These are phyloP conservation scores for Clarias fuscus DNA, from an alignment of 2,797 vertebrate species.

Conservation along the genomic window DNA sequence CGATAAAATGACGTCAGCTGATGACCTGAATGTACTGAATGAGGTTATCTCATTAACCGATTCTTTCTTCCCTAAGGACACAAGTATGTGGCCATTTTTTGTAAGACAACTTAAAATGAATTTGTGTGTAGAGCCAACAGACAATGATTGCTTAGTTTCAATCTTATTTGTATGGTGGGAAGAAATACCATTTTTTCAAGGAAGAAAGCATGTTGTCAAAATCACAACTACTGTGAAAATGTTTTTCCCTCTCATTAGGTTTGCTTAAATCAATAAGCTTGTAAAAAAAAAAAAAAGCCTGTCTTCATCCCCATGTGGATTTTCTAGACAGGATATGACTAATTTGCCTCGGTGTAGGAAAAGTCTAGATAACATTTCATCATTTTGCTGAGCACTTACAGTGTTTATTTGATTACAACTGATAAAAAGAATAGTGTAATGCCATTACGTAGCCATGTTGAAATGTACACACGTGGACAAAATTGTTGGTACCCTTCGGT, in stretches of 20 bases:
- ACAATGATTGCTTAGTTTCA: background rate
- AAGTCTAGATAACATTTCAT: background rate
- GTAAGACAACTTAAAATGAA: background rate
- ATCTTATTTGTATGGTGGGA: background rate
- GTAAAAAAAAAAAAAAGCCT: background rate
- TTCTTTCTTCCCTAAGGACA: no score
- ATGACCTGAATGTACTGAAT: no score
- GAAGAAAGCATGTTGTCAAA: background rate
- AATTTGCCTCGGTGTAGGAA: background rate
- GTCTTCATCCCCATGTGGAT: background rate
- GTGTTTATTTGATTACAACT: background rate
- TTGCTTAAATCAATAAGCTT: background rate
- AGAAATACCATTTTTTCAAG: background rate
- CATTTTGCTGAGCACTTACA: background rate
- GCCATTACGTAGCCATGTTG: background rate
- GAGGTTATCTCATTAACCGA: no score
- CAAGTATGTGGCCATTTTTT: no score
- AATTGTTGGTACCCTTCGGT: no score
- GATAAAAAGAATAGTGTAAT: background rate
- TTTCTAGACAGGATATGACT: constrained; percentile 8
- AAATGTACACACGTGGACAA: no score
- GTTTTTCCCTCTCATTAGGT: background rate
- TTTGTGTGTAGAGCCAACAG: background rate
- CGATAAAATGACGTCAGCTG: no score
- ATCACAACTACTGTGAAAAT: background rate